Percentiles rank a stretch among this genome's conserved stretches.
Evolutionary conservation across 2,113 vertebrate species (phyloP).

Genomic region (Triplophysa siluroides): DNA sequence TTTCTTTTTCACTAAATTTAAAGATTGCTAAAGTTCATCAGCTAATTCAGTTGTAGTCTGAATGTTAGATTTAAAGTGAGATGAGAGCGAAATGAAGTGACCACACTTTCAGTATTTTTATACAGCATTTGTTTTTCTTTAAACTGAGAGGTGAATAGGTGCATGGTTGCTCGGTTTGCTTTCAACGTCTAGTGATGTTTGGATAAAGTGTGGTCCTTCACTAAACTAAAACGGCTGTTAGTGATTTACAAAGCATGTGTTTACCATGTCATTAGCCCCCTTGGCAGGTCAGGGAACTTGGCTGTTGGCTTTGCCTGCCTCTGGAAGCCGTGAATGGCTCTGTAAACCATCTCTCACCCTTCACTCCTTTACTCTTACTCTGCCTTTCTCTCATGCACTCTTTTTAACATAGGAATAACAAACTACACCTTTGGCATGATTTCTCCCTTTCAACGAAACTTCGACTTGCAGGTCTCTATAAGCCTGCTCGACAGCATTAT

Average conservation of each 20-base stretch:
- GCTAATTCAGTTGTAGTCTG: constrained; percentile 80
- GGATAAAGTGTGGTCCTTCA: constrained; percentile 58
- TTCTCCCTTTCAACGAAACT: constrained; percentile 67
- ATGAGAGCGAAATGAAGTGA: constrained; percentile 36
- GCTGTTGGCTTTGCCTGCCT: constrained; percentile 94
- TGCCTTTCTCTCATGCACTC: constrained; percentile 91
- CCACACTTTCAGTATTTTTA: constrained; percentile 49
- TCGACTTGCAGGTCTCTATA: constrained; percentile 83
- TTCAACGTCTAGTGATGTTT: constrained; percentile 2
- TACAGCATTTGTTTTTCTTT: not conserved
- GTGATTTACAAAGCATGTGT: constrained; percentile 79
- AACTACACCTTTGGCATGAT: constrained; percentile 88
- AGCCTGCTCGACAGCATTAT: constrained; percentile 77
- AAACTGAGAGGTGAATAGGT: constrained; percentile 1
- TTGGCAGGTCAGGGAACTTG: constrained; percentile 80
- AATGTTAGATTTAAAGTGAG: constrained; percentile 52
- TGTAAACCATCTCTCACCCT: constrained; percentile 79
- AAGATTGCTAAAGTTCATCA: constrained; percentile 19
- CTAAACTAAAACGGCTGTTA: constrained; percentile 38
- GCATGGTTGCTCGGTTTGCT: constrained; percentile 1
- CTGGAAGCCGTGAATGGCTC: constrained; percentile 87
- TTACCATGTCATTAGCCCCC: constrained; percentile 81
- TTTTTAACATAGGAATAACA: constrained; percentile 73
- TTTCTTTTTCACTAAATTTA: not conserved
- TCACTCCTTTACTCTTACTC: constrained; percentile 76